Evolutionary conservation across 1,140 invertebrate genomes (phyloP).

Genomic region (Polypedilum vanderplanki): DNA sequence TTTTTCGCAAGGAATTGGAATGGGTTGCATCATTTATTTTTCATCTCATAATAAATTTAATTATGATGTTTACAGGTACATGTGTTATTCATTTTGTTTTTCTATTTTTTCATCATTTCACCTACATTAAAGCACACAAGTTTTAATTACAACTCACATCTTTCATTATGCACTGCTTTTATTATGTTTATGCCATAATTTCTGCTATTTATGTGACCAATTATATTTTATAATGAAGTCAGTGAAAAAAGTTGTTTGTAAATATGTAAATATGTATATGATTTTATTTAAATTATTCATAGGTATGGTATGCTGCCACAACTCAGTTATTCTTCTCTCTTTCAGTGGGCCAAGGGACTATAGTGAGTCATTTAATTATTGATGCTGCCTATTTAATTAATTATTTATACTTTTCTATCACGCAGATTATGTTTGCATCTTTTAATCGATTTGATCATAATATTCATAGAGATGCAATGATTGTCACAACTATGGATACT

Average conservation of each 20-base stretch:
- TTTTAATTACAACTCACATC: too few species aligned
- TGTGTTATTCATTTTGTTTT: too few species aligned
- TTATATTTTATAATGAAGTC: too few species aligned
- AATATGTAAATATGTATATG: neutral
- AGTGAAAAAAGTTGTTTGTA: too few species aligned
- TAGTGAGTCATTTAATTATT: constrained; percentile 46
- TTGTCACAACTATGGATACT: constrained; percentile 62
- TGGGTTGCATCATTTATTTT: constrained; percentile 64
- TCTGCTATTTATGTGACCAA: too few species aligned
- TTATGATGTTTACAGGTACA: constrained; percentile 59
- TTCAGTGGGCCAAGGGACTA: constrained; percentile 67
- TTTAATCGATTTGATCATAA: constrained; percentile 78
- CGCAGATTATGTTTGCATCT: constrained; percentile 60
- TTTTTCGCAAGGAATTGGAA: constrained; percentile 67
- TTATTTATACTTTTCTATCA: neutral
- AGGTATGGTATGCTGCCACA: constrained; percentile 70
- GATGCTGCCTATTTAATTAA: neutral
- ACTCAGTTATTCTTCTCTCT: constrained; percentile 74
- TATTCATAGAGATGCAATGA: constrained; percentile 65
- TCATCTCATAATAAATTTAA: constrained; percentile 65
- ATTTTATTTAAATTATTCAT: constrained; percentile 9
- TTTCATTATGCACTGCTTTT: too few species aligned
- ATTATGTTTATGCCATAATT: too few species aligned
- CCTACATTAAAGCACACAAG: too few species aligned
- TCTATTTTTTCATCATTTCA: too few species aligned